phyloP scores from a whole-genome alignment of 1,140 invertebrate species.

The Nixonia krombeini region DNA sequence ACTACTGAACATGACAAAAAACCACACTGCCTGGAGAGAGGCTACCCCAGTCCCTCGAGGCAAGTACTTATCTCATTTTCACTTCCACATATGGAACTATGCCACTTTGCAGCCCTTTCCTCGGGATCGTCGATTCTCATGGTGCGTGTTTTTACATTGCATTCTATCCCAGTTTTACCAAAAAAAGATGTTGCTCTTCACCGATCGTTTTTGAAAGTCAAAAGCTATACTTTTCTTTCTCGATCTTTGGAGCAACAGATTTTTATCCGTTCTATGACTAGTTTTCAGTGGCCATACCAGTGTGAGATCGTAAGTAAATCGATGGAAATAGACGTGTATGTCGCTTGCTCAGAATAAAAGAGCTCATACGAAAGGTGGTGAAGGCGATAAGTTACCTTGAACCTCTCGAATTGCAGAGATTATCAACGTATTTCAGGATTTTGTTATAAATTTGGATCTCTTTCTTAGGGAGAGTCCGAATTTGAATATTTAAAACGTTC shows the following conservation, averaged over 20 bases:
- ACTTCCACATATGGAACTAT: constrained; percentile 60
- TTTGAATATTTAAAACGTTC: not conserved
- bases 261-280: constrained; percentile 17
- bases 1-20: constrained; percentile 72
- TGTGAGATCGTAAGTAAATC: constrained; percentile 39
- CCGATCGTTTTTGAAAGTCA: no score
- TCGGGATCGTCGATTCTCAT: constrained; percentile 49
- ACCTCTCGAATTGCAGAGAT: not conserved
- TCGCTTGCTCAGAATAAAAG: no score
- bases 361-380: no score
- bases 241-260: constrained; percentile 33
- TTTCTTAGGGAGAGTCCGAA: not conserved
- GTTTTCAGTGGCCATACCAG: constrained; percentile 41
- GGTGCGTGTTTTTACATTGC: constrained; percentile 47
- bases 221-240: no score
- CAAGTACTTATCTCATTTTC: constrained; percentile 71
- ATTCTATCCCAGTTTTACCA: constrained; percentile 28
- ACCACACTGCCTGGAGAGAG: constrained; percentile 72
- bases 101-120: constrained; percentile 60
- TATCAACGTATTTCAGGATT: not conserved
- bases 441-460: not conserved
- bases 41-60: constrained; percentile 71
- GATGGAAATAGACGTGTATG: not conserved
- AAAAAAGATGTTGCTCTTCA: constrained; percentile 57
- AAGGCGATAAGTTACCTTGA: no score